These are phyloP conservation scores for Anseranas semipalmata DNA, from an alignment of 2,113 vertebrate species.

Conservation along the genomic window DNA sequence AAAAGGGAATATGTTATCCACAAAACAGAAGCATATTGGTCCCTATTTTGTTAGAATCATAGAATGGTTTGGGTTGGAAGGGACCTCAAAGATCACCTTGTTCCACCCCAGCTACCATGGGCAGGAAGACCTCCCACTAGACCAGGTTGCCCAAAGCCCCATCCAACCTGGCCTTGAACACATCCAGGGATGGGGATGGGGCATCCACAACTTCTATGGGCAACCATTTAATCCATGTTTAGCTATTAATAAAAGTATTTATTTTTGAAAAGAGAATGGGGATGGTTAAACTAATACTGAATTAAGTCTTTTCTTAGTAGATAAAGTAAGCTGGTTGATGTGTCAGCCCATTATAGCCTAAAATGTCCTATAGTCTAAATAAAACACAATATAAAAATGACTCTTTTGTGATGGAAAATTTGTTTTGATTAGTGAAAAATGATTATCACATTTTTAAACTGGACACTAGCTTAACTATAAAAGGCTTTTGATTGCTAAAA, in stretches of 20 bases:
- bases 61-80: too few species aligned
- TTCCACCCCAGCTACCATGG: too few species aligned
- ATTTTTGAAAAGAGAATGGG: not conserved
- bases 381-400: not conserved
- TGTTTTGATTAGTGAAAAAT: not conserved
- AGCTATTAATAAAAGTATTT: not conserved
- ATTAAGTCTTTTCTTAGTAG: not conserved
- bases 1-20: not conserved
- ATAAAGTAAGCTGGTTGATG: not conserved
- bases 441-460: not conserved
- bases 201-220: too few species aligned
- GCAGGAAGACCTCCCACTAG: too few species aligned
- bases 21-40: not conserved
- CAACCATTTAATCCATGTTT: not conserved
- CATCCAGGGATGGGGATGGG: too few species aligned
- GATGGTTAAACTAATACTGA: not conserved
- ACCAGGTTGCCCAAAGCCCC: too few species aligned
- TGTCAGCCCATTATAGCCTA: rapidly evolving
- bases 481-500: not conserved
- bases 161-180: too few species aligned
- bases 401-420: not conserved
- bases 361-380: not conserved
- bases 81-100: too few species aligned
- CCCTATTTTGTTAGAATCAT: not conserved
- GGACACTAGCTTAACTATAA: not conserved